A percentile compares a stretch with the other conserved stretches of the same genome.
phyloP scores from a whole-genome alignment of 2,888 invertebrate species.

The Caenorhabditis uteleia region DNA sequence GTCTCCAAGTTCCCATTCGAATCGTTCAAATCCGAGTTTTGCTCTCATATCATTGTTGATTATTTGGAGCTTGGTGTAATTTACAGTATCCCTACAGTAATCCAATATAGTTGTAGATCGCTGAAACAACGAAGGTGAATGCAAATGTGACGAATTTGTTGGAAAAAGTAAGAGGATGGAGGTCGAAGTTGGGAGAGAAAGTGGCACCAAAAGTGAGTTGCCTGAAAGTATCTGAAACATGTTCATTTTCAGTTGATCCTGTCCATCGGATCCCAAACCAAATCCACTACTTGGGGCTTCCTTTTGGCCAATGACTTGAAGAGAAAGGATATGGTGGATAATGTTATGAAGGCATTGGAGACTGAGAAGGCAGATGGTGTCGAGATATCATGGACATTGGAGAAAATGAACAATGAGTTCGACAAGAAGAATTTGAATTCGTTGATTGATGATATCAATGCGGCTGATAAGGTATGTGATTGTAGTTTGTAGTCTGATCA shows the following conservation, averaged over 20 bases:
- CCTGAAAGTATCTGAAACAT: not conserved
- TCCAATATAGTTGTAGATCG: not conserved
- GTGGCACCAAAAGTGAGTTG: conserved; percentile 8
- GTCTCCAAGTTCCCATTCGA: conserved; percentile 26
- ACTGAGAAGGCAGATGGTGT: conserved; percentile 23
- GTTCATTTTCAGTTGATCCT: conserved; percentile 16
- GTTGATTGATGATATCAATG: conserved; percentile 26
- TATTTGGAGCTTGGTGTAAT: conserved; percentile 22
- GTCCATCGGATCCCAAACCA: conserved; percentile 18
- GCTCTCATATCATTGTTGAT: conserved; percentile 27
- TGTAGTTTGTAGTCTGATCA: not conserved
- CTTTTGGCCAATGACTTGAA: conserved; percentile 20
- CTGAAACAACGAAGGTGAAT: not conserved
- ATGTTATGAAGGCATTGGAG: conserved; percentile 6
- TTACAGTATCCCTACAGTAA: no score
- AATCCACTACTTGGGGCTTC: conserved; percentile 13
- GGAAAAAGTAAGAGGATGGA: conserved; percentile 17
- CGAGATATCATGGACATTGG: conserved; percentile 40
- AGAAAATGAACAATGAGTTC: conserved; percentile 21
- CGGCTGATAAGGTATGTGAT: not conserved
- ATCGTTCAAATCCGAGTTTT: conserved; percentile 19
- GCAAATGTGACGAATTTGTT: conserved; percentile 7
- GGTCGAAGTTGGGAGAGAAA: conserved; percentile 8
- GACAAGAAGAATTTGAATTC: conserved; percentile 31
- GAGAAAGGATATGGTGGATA: conserved; percentile 16